Conservation (phyloP, 2,113 vertebrate species). For the Thymallus thymallus region DNA sequence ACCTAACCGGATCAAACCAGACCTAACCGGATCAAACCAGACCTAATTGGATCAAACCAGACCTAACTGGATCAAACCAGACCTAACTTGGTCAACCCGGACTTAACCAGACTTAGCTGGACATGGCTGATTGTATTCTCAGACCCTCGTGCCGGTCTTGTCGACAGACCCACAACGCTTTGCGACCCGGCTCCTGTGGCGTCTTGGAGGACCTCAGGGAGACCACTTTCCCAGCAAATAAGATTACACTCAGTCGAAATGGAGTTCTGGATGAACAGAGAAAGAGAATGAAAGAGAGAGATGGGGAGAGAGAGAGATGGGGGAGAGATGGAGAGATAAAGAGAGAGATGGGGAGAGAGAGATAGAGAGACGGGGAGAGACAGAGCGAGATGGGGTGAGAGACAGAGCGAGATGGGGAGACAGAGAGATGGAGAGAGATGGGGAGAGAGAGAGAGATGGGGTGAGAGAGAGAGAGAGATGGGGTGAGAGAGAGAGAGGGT, state of each 20-base stretch:
- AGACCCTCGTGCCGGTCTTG: slow-evolving; percentile 42
- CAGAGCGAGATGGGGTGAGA: too few species aligned
- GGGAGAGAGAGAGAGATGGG: neutral
- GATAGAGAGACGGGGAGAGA: neutral
- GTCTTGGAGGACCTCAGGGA: too few species aligned
- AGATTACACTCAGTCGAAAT: slow-evolving; percentile 14
- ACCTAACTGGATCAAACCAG: too few species aligned
- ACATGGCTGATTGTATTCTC: slow-evolving; percentile 43
- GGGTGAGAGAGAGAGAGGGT: too few species aligned
- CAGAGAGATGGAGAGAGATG: neutral
- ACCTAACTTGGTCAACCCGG: too few species aligned
- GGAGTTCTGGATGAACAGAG: neutral
- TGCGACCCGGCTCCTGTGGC: neutral
- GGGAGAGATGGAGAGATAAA: too few species aligned
- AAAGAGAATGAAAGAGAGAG: neutral
- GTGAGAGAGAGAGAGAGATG: too few species aligned
- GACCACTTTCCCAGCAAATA: slow-evolving; percentile 20
- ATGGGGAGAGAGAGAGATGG: neutral
- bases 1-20: neutral
- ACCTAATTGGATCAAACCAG: too few species aligned
- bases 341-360: too few species aligned
- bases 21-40: too few species aligned
- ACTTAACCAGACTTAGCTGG: too few species aligned
- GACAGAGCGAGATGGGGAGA: neutral
- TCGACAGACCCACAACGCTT: slow-evolving; percentile 41